Base-by-base conservation (phyloP, 2,888 invertebrate species). In the Lasioglossum pauxillum region DNA sequence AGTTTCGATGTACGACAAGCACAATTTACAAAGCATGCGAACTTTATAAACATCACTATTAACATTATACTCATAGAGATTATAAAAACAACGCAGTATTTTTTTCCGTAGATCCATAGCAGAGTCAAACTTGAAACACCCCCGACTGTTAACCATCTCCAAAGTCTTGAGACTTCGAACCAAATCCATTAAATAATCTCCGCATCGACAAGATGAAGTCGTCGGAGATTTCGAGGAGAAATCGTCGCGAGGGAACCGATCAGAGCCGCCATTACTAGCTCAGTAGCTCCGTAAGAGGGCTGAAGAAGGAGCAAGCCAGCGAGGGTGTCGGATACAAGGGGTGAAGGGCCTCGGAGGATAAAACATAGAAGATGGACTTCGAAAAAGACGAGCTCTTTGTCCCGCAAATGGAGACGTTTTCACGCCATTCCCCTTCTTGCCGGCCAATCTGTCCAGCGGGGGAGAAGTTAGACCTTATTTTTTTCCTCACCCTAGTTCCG, bases 371-470 rank as follows among this genome's bases (percentile, higher is more conserved):
- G 91, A 92, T 91, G 88, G 89, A 92, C 90, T 91, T 84, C 44
- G 86, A 88, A 87, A 89, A 90, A 91, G 84, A 86, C 84, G 57
- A 75, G 80, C 90, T 91, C 91, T 94, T 93, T 92, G 92, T 93
- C 90, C 92, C 84, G 90, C 88, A 93, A 94, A 94, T 93, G 92
- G 93, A 89, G 92, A 90, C 93, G 90, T 93, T 94, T 93, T 90
- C 92, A 92, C 91, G 89, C 90, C 87, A 92, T 93, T 92, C 87
- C 83, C 76, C 75, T 85, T 85, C 89, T 83, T 89, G 88, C 88
- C 85, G 86, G 87, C 83, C 88, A 53, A 82, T 80, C 87, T 89
- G 85, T 82, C 67, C 46, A 19, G 41, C 27, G 46, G 84, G 82
- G 84, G 74, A 53, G 82, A 85, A 74, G 77, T 57, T 46, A 89